A percentile compares a stretch with the other conserved stretches of the same genome.
phyloP scores from a whole-genome alignment of 2,797 vertebrate species.

The Mus minutoides region DNA sequence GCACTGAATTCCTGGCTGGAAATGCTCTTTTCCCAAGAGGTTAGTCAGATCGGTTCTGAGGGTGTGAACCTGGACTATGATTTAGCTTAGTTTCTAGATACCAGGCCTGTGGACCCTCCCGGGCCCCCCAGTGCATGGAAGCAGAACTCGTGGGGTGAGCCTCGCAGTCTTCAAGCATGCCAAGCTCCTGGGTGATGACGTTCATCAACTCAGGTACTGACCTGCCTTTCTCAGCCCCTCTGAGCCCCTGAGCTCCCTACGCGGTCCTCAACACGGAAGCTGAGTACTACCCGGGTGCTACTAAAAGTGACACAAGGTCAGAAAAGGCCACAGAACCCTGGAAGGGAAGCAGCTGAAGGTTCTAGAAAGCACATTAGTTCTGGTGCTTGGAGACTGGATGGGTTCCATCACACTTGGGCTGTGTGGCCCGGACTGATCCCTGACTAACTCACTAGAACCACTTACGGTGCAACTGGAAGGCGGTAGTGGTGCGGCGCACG shows the following conservation, averaged over 20 bases:
- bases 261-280: neutral
- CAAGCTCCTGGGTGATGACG: rapidly evolving
- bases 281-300: neutral
- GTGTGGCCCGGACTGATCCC: neutral
- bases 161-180: neutral
- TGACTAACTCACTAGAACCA: neutral
- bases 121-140: rapidly evolving
- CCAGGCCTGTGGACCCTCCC: neutral
- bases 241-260: neutral
- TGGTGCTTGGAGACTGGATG: neutral
- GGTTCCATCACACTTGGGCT: neutral
- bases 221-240: neutral
- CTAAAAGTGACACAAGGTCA: neutral
- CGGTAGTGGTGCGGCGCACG: rapidly evolving
- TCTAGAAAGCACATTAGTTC: neutral
- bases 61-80: neutral
- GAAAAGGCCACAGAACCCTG: neutral
- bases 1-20: neutral
- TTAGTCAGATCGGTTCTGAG: neutral
- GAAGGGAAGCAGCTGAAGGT: neutral
- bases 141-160: neutral
- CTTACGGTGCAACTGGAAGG: rapidly evolving
- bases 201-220: neutral
- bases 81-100: neutral
- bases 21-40: neutral